Evolutionary conservation across 64 coral and sea anemone species (phyloP), one percentile per base, ranked within the genome.

Genomic region (Montipora cactus): DNA sequence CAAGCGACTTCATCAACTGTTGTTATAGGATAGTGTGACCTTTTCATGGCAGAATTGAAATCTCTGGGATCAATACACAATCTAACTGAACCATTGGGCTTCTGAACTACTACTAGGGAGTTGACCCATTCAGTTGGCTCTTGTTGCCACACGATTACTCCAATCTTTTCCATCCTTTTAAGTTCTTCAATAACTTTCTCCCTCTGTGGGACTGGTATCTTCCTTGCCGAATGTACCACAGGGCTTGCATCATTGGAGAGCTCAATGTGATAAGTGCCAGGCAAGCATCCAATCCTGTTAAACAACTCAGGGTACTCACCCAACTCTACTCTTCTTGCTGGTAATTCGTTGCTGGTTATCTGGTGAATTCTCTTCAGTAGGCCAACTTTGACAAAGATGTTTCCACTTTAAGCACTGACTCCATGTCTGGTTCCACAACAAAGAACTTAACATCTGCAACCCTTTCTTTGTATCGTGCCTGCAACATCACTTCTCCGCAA

Each of bases 1-100:
- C 75, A 55, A 14, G 92, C 79, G 4, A 93, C 79, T 73, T 97
- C 77, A 49, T 96, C 87, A 16, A 97, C 77, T 9, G 92, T 97
- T 12, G 78, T 81, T 19, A 93, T 74, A 7, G 78, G 95, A 53
- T 67, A 86, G 78, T 96, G 80, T 68, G 84, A 88, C 49, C 95
- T 69, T 57, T 80, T 93, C 5, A 96, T 90, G 12, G 87, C 78
- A 21, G 19, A 5, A 89, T 95, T 95, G 58, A 95, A 62, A 73
- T 91, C 81, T 75, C 89, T 22, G 5, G 90, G 90, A 62, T 93
- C 90, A 52, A 89, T 85, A 57, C 74, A 89, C 16, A 95, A 21
- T 76, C 94, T 76, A 19, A 95, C 79, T 21, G 28, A 22, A 25
- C 86, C 87, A 76, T 75, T 83, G 21, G 58, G 76, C 75, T 94